phyloP scores from a whole-genome alignment of 2,113 vertebrate genomes.

The Prunella himalayana region DNA sequence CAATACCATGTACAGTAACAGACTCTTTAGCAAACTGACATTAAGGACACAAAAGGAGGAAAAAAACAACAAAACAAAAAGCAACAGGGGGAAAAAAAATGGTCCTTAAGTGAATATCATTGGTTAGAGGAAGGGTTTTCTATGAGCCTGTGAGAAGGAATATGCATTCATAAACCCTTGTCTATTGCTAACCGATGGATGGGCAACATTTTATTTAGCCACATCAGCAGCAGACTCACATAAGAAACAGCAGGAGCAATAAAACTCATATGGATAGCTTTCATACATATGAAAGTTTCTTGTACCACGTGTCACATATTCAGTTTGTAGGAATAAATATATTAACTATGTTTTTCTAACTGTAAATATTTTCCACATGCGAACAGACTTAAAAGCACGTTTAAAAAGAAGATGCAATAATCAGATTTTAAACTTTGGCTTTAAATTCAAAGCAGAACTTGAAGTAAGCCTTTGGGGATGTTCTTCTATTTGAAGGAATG shows the following conservation, averaged over 20 bases:
- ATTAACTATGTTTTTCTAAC: constrained; percentile 41
- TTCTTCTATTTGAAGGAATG: constrained; percentile 49
- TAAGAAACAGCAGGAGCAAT: constrained; percentile 11
- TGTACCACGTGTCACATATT: constrained; percentile 20
- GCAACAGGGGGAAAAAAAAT: too few species aligned
- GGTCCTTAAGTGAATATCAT: neutral
- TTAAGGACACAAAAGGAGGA: neutral
- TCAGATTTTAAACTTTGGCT: constrained; percentile 62
- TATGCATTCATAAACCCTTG: neutral
- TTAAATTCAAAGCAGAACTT: constrained; percentile 72
- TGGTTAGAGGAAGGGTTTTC: neutral
- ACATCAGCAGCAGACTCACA: constrained; percentile 7
- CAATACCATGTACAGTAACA: neutral
- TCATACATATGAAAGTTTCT: neutral
- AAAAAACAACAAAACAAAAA: neutral
- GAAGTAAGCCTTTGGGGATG: constrained; percentile 57
- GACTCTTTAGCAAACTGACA: neutral
- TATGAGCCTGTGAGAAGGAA: neutral
- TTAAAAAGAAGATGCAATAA: constrained; percentile 54
- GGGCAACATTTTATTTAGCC: neutral
- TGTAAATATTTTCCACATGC: constrained; percentile 37
- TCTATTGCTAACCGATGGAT: neutral
- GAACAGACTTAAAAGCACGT: constrained; percentile 5
- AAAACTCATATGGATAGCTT: constrained; percentile 26
- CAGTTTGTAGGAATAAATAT: constrained; percentile 29